Base-by-base conservation (phyloP, 1,140 invertebrate genomes). In the Cyclargus thomasi region DNA sequence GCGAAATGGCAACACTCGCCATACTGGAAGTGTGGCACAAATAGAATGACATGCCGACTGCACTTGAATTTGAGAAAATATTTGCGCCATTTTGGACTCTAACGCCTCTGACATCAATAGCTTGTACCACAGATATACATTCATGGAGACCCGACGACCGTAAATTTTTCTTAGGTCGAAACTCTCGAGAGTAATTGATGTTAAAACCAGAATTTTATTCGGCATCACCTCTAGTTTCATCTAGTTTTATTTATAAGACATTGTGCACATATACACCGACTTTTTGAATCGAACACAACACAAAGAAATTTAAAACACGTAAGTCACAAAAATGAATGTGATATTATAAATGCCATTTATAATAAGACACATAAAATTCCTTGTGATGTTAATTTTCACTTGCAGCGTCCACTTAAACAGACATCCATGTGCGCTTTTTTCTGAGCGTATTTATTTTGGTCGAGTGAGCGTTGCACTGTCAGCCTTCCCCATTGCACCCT, bases 21-120 rank as follows among this genome's bases (percentile, higher is more conserved):
- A 88, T 89, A 83, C 83, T 87, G 79, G 75, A 81, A 86, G 85
- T 81, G 82, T 83, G 83, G 86, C 86, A 36, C 83, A 88, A 90
- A 88, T 85, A 79, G 80, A 86, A 87, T 86, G 81, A 86, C 84
- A 80, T 80, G 80, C 80, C 75, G 72, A 70, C 70, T 81, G 73
- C 77, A 74, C 71, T 71, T 63, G 67, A 55, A 53, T 22, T n/a
- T 36, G 68, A 35, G 20, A 22, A n/a, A 63, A 69, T 65, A 65
- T 57, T 5, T 62, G 21, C 36, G 62, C 55, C n/a, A 75, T 69
- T 75, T 65, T 79, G 55, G 67, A 70, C 77, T 70, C 66, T 78
- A 75, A 29, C 4, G 0, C 3, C 10, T 63, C 17, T 53, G 65
- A 47, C 39, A 47, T 39, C 36, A 55, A 72, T 75, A 75, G 70